A percentile compares a stretch with the other conserved stretches of the same genome.
phyloP scores from a whole-genome alignment of 2,797 vertebrate species.

The Tapera naevia region DNA sequence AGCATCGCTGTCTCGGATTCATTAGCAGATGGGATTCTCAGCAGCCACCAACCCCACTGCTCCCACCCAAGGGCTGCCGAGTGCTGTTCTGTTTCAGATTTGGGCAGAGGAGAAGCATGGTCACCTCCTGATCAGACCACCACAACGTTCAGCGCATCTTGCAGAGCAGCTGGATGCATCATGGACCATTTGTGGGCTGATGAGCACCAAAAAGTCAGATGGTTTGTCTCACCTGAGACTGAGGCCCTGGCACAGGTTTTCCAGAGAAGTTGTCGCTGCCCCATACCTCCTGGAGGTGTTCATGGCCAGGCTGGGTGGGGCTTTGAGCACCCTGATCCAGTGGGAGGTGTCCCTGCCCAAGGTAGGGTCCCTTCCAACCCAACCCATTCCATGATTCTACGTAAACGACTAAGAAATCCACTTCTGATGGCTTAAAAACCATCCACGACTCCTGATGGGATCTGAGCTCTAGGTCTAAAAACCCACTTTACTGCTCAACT shows the following conservation, averaged over 20 bases:
- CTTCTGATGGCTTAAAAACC: neutral
- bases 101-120: neutral
- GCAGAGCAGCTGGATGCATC: neutral
- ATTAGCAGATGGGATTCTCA: fast-evolving
- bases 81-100: fast-evolving
- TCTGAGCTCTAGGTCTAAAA: neutral
- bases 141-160: fast-evolving
- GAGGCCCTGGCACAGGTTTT: no score
- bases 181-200: fast-evolving
- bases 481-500: neutral
- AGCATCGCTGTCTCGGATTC: neutral
- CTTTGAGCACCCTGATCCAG: no score
- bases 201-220: fast-evolving
- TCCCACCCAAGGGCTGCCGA: neutral
- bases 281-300: no score
- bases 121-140: neutral
- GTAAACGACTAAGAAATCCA: fast-evolving
- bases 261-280: no score
- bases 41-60: neutral
- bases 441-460: neutral
- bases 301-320: no score
- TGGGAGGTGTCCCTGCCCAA: no score
- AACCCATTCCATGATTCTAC: no score
- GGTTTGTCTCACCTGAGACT: neutral
- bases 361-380: no score